These are phyloP conservation scores for Cremastinae sp. DNA, from an alignment of 2,888 invertebrate species.

Conservation along the genomic window DNA sequence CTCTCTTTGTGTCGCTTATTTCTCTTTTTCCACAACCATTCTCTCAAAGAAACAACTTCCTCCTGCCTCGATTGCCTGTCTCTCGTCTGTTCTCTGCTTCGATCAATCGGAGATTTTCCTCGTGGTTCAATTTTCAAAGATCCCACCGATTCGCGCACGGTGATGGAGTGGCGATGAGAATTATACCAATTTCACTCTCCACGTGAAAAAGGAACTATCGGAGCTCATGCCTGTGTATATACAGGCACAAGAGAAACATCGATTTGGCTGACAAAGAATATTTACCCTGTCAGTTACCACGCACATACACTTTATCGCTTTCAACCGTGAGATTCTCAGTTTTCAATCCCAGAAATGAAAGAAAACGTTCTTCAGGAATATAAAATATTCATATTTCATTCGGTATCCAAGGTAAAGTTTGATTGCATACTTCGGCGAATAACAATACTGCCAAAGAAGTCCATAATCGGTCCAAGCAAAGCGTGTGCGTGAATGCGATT, in stretches of 20 bases:
- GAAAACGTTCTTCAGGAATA: background rate
- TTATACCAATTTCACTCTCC: slow-evolving; percentile 33
- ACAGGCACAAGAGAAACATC: slow-evolving; percentile 27
- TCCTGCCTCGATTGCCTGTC: slow-evolving; percentile 35
- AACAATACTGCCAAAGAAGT: background rate
- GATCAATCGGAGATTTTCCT: slow-evolving; percentile 52
- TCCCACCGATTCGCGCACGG: slow-evolving; percentile 51
- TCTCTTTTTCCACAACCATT: too few species aligned
- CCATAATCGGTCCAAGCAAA: slow-evolving; percentile 10
- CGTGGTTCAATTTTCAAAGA: slow-evolving; percentile 45
- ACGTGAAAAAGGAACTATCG: slow-evolving; percentile 35
- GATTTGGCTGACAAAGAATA: slow-evolving; percentile 24
- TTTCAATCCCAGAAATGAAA: background rate
- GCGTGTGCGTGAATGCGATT: slow-evolving; percentile 28
- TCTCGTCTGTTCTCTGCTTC: slow-evolving; percentile 38
- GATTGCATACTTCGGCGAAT: background rate
- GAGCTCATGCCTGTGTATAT: slow-evolving; percentile 41
- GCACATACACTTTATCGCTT: slow-evolving; percentile 1
- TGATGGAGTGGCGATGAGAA: slow-evolving; percentile 18
- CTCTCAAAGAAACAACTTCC: slow-evolving; percentile 48
- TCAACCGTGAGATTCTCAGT: background rate
- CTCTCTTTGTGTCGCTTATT: slow-evolving; percentile 22
- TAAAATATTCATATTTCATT: background rate
- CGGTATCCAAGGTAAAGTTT: too few species aligned
- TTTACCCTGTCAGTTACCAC: slow-evolving; percentile 26